Conservation (phyloP, 2,888 invertebrate genomes). For the Eurois occulta region DNA sequence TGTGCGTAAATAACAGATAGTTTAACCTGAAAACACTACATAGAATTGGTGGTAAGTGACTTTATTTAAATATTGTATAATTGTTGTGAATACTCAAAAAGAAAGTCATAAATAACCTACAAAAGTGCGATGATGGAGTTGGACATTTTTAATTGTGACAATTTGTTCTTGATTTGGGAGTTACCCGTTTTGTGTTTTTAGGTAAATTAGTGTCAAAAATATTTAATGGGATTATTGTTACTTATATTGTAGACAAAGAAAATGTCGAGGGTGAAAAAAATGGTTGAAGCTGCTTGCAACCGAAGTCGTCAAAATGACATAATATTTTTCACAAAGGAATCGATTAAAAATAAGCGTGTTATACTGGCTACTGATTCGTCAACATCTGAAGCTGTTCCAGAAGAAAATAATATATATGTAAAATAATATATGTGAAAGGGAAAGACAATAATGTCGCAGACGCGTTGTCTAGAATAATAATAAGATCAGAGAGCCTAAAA, state of each 20-base stretch:
- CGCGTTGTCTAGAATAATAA: too few relatives aligned
- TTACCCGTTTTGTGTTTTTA: constrained; percentile 36
- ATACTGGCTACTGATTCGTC: too few relatives aligned
- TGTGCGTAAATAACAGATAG: constrained; percentile 23
- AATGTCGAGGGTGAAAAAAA: constrained; percentile 38
- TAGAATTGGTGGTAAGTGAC: constrained; percentile 37
- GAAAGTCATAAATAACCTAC: too few relatives aligned
- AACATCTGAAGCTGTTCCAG: too few relatives aligned
- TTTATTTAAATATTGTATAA: too few relatives aligned
- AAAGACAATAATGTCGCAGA: too few relatives aligned
- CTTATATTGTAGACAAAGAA: constrained; percentile 34
- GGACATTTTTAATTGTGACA: constrained; percentile 36
- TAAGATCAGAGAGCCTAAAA: too few relatives aligned
- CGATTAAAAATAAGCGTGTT: too few relatives aligned
- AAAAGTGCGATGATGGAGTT: constrained; percentile 15
- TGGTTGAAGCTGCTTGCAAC: constrained; percentile 40
- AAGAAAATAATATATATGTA: too few relatives aligned
- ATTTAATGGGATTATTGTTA: constrained; percentile 36
- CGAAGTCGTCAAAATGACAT: constrained; percentile 33
- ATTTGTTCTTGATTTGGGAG: constrained; percentile 38
- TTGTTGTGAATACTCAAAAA: too few relatives aligned
- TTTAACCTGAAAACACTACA: constrained; percentile 43
- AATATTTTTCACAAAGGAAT: constrained; percentile 46
- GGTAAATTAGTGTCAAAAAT: constrained; percentile 36
- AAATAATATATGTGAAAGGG: too few relatives aligned